Percentiles rank a stretch among this genome's conserved stretches.
Evolutionary conservation across 2,888 invertebrate genomes (phyloP).

Genomic region (Xestia xanthographa): DNA sequence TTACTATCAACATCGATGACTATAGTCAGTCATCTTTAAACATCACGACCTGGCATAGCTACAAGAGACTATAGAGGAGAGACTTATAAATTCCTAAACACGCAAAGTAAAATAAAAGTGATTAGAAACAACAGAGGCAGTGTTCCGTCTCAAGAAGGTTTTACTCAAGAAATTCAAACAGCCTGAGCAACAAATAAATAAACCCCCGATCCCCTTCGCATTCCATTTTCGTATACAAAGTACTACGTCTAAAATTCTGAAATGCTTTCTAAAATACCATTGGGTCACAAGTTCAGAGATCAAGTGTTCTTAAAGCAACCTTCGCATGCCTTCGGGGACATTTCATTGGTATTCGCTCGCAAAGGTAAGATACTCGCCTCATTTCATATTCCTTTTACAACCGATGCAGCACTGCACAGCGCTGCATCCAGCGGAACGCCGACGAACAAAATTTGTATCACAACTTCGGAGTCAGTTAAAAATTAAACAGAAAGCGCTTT

Average conservation of each 20-base stretch:
- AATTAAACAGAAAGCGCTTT: constrained; percentile 58
- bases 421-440: constrained; percentile 47
- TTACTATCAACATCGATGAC: neutral
- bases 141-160: constrained; percentile 19
- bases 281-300: constrained; percentile 53
- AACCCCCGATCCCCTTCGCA: constrained; percentile 3
- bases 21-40: neutral
- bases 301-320: constrained; percentile 47
- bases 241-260: constrained; percentile 30
- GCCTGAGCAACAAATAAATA: constrained; percentile 36
- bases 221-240: constrained; percentile 43
- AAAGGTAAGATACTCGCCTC: constrained; percentile 63
- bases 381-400: constrained; percentile 70
- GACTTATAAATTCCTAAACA: constrained; percentile 9
- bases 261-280: constrained; percentile 42
- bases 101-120: neutral
- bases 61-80: neutral
- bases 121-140: constrained; percentile 6
- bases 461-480: constrained; percentile 57
- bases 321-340: constrained; percentile 30
- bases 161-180: constrained; percentile 33
- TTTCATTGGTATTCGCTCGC: constrained; percentile 54
- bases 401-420: constrained; percentile 50
- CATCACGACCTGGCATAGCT: neutral
- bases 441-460: constrained; percentile 59